Conservation (phyloP, 1,140 invertebrate species). For the Acromyrmex echinatior region DNA sequence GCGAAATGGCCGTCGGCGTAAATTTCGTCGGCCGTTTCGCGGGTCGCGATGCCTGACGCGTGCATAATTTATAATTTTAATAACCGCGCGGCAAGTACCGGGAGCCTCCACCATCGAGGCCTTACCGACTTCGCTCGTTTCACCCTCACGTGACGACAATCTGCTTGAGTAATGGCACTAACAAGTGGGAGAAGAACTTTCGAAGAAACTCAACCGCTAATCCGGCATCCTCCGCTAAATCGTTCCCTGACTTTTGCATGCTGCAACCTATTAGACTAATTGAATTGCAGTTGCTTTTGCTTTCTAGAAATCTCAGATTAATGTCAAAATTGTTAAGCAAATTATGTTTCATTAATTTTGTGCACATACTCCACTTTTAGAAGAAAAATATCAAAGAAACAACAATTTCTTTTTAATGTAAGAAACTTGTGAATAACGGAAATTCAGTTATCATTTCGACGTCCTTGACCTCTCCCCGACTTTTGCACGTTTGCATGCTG, state of each 20-base stretch:
- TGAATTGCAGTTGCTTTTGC: background rate
- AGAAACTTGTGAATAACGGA: background rate
- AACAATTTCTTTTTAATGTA: background rate
- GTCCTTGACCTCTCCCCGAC: background rate
- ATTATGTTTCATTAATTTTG: background rate
- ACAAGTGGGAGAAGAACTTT: constrained; percentile 58
- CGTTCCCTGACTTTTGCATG: background rate
- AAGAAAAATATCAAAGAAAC: background rate
- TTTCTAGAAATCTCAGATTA: background rate
- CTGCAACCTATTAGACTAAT: background rate
- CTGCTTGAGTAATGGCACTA: constrained; percentile 53
- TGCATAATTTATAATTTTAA: constrained; percentile 64
- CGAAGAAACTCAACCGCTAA: constrained; percentile 43
- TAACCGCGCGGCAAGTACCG: constrained; percentile 34
- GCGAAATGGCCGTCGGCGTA: constrained; percentile 51
- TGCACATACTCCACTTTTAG: background rate
- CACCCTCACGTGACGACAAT: constrained; percentile 55
- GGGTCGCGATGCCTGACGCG: constrained; percentile 36
- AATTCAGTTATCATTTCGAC: background rate
- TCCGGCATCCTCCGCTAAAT: constrained; percentile 8
- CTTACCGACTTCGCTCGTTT: constrained; percentile 49
- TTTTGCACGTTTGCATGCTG: background rate
- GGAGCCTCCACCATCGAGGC: background rate
- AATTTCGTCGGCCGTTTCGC: constrained; percentile 50
- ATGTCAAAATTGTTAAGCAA: background rate